These are phyloP conservation scores for Toxonevra muliebris DNA, from an alignment of 2,888 invertebrate genomes.

Conservation along the genomic window DNA sequence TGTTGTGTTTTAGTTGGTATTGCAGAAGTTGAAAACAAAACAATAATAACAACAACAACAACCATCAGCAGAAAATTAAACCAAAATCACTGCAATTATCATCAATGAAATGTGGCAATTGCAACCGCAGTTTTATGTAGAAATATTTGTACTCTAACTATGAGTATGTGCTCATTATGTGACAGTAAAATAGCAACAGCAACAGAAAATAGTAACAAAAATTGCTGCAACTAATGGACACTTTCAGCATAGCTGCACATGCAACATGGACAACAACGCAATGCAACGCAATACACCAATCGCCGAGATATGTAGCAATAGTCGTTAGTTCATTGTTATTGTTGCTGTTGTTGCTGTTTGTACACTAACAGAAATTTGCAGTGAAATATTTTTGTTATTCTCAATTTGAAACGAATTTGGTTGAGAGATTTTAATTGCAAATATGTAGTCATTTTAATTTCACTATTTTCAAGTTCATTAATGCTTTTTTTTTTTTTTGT, in stretches of 20 bases:
- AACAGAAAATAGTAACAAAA: slow-evolving; percentile 2
- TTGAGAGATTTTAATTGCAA: no score
- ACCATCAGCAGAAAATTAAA: neutral
- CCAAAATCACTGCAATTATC: slow-evolving; percentile 5
- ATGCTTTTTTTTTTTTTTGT: no score
- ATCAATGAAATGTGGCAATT: slow-evolving; percentile 6
- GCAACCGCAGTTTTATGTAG: neutral
- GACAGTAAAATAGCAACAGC: slow-evolving; percentile 9
- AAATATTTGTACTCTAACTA: neutral
- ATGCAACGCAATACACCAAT: slow-evolving; percentile 4
- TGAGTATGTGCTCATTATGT: slow-evolving; percentile 15
- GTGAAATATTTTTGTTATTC: no score
- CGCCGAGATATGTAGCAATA: no score
- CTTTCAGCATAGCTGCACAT: slow-evolving; percentile 36
- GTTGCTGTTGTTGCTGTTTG: no score
- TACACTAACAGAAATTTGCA: no score
- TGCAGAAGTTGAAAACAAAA: no score
- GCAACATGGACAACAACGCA: slow-evolving; percentile 15
- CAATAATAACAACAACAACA: no score
- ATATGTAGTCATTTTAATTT: no score
- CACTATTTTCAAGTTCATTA: no score
- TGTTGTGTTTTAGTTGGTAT: neutral
- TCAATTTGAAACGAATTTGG: no score
- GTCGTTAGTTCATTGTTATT: no score
- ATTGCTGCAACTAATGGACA: slow-evolving; percentile 37